Base-by-base conservation (phyloP, 2,113 vertebrate genomes). In the Platysternon megacephalum region DNA sequence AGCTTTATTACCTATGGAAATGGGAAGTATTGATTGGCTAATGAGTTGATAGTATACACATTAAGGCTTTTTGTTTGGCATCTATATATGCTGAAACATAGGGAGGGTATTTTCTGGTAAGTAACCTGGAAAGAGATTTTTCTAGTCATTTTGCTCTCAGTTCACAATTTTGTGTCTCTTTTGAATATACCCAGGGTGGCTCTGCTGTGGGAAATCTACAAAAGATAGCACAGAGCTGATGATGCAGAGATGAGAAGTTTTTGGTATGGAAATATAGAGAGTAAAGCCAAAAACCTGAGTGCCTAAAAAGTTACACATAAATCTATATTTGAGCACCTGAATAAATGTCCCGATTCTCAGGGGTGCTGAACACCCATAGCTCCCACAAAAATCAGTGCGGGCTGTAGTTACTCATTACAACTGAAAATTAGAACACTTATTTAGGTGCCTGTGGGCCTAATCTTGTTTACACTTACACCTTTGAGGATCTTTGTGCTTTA, bases 141-240 rank as follows among this genome's bases (percentile, higher is more conserved):
- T 7, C 3, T 52, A 11, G 5, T 51, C 49, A 6, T 82, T 81
- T 94, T 78, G 56, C 11, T 89, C 61, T 84, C 5, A 8, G 9
- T 86, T 92, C 80, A 11, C 55, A 90, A 35, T 51, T 4, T 58
- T 48, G 29, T 0, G 1, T 55, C 80, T 5, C 52, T 86, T 89
- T 87, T 26, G 11, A 26, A 72, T 61, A 42, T 39, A 22, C 49
- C 83, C 87, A 42, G 52, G 87, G 46, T 32, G 32, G 12, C 44
- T 91, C 26, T 83, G 49, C 56, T 5, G 11, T 58, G 56, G 28
- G 56, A 58, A 58, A 58, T 58, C 29, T 58, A 74, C 24, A 65
- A 17, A n/a, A 8, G 3, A 14, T 0, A 0, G 85, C 80, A 76
- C 2, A 86, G 48, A 68, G 7, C 16, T 76, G 1, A 22, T 79